Base-by-base conservation (phyloP, 1,140 invertebrate genomes). In the Zaprionus taronus region DNA sequence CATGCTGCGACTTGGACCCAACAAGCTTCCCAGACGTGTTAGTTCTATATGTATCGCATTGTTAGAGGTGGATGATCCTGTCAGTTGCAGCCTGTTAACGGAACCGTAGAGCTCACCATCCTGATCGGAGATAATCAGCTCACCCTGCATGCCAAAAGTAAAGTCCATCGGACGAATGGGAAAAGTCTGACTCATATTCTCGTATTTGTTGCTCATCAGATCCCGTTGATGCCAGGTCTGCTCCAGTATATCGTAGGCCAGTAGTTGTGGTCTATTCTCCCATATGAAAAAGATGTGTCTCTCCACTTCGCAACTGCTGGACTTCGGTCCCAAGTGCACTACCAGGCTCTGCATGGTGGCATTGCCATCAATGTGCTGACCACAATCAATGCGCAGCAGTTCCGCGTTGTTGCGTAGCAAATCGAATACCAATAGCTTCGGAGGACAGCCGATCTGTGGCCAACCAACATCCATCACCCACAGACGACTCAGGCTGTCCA, bases 391-490 rank as follows among this genome's bases (percentile, higher is more conserved):
- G 34, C 87, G 76, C 12, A 92, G 47, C 9, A 92, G 62, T 57
- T 92, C 91, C 0, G 72, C 82, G 79, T 91, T 91, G 24, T 86
- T 77, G 0, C 87, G 82, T 20, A 92, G 73, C 24, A 92, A 49
- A 80, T 92, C 91, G 26, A 91, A 92, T 9, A 92, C 91, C 26
- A 92, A 78, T 14, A 92, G 56, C 12, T 92, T 80, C 4, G 91
- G 84, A 1, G 73, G 4, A 44, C 91, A 92, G 14, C 63, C 67
- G n/a, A 38, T 36, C 2, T 53, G 64, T 1, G 82, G 76, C 63
- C 80, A 83, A 15, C 91, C 91, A 6, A 79, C 64, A 61, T 92
- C 91, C 77, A 92, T 80, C 14, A 92, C 86, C 91, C 91, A 92
- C 11, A 92, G 49, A 0, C 85, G 78, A 49, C 77, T 89, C 17